These are phyloP conservation scores for Rhinogobius similis DNA, from an alignment of 2,113 vertebrate species.

Conservation along the genomic window DNA sequence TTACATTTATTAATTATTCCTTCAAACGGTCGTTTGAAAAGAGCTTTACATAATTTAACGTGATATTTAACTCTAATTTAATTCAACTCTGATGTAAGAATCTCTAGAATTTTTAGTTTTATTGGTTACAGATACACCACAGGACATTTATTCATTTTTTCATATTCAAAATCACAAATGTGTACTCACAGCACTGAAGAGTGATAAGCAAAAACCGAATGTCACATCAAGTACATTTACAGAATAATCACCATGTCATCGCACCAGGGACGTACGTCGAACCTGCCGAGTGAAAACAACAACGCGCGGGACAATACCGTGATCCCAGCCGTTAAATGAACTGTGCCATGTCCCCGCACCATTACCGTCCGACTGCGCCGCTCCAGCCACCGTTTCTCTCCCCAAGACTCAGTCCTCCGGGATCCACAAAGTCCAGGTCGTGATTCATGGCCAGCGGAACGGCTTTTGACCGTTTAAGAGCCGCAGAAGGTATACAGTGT, in stretches of 20 bases:
- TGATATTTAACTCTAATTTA: too few species aligned
- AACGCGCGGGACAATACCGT: background rate
- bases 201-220: too few species aligned
- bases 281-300: background rate
- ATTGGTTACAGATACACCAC: too few species aligned
- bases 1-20: too few species aligned
- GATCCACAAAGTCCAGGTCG: slow-evolving; percentile 41
- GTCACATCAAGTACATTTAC: background rate
- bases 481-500: slow-evolving; percentile 37
- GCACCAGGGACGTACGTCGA: background rate
- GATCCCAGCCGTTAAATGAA: background rate
- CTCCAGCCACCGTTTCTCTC: slow-evolving; percentile 42
- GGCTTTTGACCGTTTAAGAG: slow-evolving; percentile 56
- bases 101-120: too few species aligned
- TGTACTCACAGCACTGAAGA: too few species aligned
- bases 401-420: slow-evolving; percentile 33
- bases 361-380: slow-evolving; percentile 7
- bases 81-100: too few species aligned
- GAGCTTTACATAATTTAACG: too few species aligned
- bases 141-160: too few species aligned
- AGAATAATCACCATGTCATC: background rate
- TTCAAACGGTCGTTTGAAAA: too few species aligned
- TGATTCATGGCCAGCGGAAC: slow-evolving; percentile 58
- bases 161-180: too few species aligned
- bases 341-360: slow-evolving; percentile 10